Percentiles rank a stretch among this genome's conserved stretches.
phyloP scores from a whole-genome alignment of 2,797 vertebrate genomes.

The Eleutherodactylus coqui region DNA sequence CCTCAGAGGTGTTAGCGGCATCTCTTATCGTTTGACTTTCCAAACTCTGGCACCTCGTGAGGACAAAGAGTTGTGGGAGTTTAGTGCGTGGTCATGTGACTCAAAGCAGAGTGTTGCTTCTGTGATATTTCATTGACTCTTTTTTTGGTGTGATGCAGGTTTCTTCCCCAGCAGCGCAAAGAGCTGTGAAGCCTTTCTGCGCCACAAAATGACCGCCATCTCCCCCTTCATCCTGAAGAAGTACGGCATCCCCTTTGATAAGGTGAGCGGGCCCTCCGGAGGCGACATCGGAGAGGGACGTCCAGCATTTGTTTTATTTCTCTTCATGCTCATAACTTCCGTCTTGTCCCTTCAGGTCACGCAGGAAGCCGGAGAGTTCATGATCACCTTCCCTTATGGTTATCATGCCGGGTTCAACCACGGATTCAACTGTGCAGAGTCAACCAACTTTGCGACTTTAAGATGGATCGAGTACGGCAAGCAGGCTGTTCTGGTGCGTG shows the following conservation, averaged over 20 bases:
- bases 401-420: conserved; percentile 99
- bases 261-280: conserved; percentile 76
- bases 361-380: conserved; percentile 95
- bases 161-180: conserved; percentile 98
- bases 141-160: conserved; percentile 77
- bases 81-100: no score
- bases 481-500: conserved; percentile 87
- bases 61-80: no score
- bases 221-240: conserved; percentile 96
- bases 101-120: no score
- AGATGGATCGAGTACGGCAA: conserved; percentile 99
- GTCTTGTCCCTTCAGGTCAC: conserved; percentile 80
- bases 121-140: not conserved
- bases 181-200: conserved; percentile 95
- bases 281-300: not conserved
- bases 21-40: no score
- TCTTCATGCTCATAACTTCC: not conserved
- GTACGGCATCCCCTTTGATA: conserved; percentile 94
- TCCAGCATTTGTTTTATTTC: not conserved
- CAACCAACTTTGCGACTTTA: conserved; percentile 95
- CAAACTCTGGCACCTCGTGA: no score
- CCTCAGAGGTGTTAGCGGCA: no score
- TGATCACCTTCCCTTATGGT: conserved; percentile 94
- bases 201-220: conserved; percentile 98
- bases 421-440: conserved; percentile 97